Percentiles rank a stretch among this genome's conserved stretches.
phyloP scores from a whole-genome alignment of 2,797 vertebrate species.

The Micropoecilia bifurca region DNA sequence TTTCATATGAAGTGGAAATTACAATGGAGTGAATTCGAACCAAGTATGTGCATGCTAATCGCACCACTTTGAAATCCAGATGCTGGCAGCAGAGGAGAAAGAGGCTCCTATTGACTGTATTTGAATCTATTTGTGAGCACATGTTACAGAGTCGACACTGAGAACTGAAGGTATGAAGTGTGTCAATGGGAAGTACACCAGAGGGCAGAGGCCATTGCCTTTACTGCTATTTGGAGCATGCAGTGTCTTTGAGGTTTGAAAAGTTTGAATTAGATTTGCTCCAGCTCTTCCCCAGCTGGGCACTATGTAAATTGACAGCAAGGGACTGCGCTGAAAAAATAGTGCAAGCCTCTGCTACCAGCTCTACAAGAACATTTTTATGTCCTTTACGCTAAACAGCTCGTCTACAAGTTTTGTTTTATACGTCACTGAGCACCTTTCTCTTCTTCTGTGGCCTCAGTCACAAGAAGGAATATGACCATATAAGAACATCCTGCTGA shows the following conservation, averaged over 20 bases:
- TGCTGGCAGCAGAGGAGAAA: slow-evolving; percentile 72
- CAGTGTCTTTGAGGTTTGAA: slow-evolving; percentile 71
- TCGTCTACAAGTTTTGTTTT: slow-evolving; percentile 51
- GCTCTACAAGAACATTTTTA: slow-evolving; percentile 46
- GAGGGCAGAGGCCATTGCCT: slow-evolving; percentile 73
- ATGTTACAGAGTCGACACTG: slow-evolving; percentile 67
- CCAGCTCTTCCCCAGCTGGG: slow-evolving; percentile 77
- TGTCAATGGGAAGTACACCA: slow-evolving; percentile 63
- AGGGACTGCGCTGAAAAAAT: slow-evolving; percentile 52
- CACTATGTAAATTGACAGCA: slow-evolving; percentile 74
- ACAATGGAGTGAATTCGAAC: slow-evolving; percentile 65
- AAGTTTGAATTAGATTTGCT: slow-evolving; percentile 78
- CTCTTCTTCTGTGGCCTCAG: slow-evolving; percentile 61
- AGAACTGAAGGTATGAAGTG: slow-evolving; percentile 62
- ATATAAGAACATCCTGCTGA: slow-evolving; percentile 62
- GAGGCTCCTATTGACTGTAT: slow-evolving; percentile 71
- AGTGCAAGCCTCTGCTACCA: slow-evolving; percentile 48
- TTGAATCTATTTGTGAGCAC: slow-evolving; percentile 76
- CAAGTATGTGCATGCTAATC: slow-evolving; percentile 74
- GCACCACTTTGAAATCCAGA: slow-evolving; percentile 63
- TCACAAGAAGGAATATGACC: slow-evolving; percentile 55
- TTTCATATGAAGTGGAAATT: slow-evolving; percentile 71
- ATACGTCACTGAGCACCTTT: slow-evolving; percentile 42
- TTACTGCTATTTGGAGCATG: slow-evolving; percentile 68
- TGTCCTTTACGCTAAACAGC: slow-evolving; percentile 42